Evolutionary conservation across 2,113 vertebrate genomes (phyloP).

Genomic region (Apteryx mantelli): DNA sequence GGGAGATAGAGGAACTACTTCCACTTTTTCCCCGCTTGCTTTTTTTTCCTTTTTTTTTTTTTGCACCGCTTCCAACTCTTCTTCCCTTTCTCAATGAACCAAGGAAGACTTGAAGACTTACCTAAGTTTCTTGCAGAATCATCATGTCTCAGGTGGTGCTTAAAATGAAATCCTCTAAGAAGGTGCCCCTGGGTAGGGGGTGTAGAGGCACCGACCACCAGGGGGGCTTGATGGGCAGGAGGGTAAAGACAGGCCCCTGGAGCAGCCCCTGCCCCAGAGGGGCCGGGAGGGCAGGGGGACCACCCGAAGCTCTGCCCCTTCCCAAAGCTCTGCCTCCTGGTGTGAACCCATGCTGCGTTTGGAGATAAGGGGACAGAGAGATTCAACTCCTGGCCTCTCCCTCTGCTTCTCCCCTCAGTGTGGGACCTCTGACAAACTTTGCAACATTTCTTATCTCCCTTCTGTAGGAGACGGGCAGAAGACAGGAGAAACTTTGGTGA

Average conservation of each 20-base stretch:
- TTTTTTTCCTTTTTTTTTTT: neutral
- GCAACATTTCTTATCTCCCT: neutral
- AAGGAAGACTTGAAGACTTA: neutral
- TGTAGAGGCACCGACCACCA: neutral
- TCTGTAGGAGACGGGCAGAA: constrained; percentile 36
- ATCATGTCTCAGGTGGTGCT: neutral
- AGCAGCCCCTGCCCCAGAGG: neutral
- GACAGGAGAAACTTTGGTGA: neutral
- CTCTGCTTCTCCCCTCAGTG: neutral
- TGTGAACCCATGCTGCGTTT: neutral
- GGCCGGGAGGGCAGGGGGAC: neutral
- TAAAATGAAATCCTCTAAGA: neutral
- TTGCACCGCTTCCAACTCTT: neutral
- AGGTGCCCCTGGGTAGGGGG: neutral
- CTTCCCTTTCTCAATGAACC: neutral
- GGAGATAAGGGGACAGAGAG: neutral
- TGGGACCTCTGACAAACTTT: neutral
- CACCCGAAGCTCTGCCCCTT: neutral
- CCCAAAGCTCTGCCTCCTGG: neutral
- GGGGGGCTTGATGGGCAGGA: neutral
- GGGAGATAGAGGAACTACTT: neutral
- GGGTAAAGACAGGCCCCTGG: neutral
- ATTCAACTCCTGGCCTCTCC: neutral
- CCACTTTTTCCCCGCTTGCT: neutral
- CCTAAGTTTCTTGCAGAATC: neutral